Percentiles rank a stretch among this genome's conserved stretches.
These are phyloP conservation scores for Emys orbicularis DNA, from an alignment of 2,797 vertebrate genomes.

Conservation along the genomic window DNA sequence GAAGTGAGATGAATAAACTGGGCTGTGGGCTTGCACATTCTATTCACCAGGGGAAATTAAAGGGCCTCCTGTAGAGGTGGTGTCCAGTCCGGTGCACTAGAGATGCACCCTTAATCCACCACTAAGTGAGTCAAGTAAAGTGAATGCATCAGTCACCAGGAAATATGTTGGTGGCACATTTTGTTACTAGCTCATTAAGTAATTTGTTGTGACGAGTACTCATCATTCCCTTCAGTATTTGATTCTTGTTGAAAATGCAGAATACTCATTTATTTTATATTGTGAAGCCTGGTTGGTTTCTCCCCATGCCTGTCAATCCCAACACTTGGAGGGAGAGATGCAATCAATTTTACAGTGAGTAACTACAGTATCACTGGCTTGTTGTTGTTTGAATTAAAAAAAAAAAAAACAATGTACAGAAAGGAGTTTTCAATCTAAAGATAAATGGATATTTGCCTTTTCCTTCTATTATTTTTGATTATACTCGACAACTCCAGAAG, in stretches of 20 bases:
- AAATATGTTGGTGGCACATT: slow-evolving; percentile 41
- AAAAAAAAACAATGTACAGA: not conserved
- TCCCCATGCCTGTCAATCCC: slow-evolving; percentile 54
- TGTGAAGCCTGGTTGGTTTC: slow-evolving; percentile 59
- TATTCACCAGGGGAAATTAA: not conserved
- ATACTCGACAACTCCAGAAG: slow-evolving; percentile 17
- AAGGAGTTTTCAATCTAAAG: not conserved
- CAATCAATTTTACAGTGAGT: slow-evolving; percentile 30
- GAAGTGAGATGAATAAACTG: not conserved
- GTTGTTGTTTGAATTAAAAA: not conserved
- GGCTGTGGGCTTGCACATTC: not conserved
- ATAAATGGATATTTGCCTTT: slow-evolving; percentile 11
- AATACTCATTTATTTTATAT: slow-evolving; percentile 68
- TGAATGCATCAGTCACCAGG: slow-evolving; percentile 23
- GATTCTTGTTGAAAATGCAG: slow-evolving; percentile 61
- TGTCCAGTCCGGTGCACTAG: not conserved
- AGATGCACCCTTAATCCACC: not conserved
- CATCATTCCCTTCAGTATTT: slow-evolving; percentile 59
- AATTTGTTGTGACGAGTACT: slow-evolving; percentile 63
- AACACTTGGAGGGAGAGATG: slow-evolving; percentile 19
- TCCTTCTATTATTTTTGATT: not conserved
- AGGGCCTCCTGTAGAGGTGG: not conserved
- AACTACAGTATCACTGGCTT: slow-evolving; percentile 22
- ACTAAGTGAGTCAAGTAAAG: not conserved
- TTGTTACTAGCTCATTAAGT: slow-evolving; percentile 72